Conservation (phyloP, 2,113 vertebrate genomes). For the Leptodactylus fuscus region DNA sequence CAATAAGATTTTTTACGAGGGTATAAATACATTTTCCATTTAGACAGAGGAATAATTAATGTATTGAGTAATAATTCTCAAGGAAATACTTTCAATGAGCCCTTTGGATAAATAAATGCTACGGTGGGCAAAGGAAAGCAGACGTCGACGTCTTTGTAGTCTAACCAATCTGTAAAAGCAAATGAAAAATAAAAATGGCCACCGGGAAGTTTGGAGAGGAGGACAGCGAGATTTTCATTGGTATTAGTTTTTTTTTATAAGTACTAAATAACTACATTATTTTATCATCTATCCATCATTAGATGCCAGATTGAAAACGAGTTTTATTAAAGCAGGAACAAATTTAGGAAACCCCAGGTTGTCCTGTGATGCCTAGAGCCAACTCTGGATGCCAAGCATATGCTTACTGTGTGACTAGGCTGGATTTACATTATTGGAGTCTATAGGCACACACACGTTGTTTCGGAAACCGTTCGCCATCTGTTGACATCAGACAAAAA, state of each 20-base stretch:
- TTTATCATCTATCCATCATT: not conserved
- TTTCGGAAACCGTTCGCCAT: too few species aligned
- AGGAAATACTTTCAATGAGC: conserved; percentile 27
- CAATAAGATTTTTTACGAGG: conserved; percentile 38
- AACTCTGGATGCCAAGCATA: not conserved
- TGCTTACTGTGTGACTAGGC: not conserved
- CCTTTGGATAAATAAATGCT: conserved; percentile 36
- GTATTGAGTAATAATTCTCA: conserved; percentile 22
- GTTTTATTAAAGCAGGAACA: not conserved
- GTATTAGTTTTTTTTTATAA: too few species aligned
- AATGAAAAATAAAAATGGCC: conserved; percentile 27
- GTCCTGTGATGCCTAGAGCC: not conserved
- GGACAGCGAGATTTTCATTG: too few species aligned
- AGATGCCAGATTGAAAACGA: not conserved
- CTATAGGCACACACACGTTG: not conserved
- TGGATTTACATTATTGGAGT: not conserved
- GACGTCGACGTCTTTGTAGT: not conserved
- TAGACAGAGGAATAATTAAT: conserved; percentile 40
- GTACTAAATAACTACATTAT: not conserved
- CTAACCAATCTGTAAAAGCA: not conserved
- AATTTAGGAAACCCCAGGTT: not conserved
- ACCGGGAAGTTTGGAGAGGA: conserved; percentile 27
- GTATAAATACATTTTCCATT: conserved; percentile 57
- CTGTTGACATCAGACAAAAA: too few species aligned
- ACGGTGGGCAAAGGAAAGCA: conserved; percentile 35